These are phyloP conservation scores for Callipepla californica DNA, from an alignment of 2,113 vertebrate species.

Conservation along the genomic window DNA sequence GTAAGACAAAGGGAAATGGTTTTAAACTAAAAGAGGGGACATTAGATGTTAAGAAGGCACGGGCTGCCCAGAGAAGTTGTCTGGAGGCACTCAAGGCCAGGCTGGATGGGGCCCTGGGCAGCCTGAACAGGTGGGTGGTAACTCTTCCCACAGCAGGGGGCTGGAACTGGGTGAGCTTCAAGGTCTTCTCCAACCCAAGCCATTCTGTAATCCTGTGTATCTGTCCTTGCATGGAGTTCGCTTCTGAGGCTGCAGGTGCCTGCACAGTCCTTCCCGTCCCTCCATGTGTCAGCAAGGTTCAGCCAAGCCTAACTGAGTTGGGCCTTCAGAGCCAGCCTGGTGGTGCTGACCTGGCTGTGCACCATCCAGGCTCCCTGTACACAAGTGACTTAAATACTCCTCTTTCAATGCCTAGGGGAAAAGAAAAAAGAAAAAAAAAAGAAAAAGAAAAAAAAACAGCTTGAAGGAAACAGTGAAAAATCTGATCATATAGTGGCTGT, in stretches of 20 bases:
- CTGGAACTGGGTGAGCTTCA: too few species aligned
- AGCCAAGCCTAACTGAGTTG: background rate
- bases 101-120: too few species aligned
- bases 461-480: background rate
- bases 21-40: too few species aligned
- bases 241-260: rapidly evolving
- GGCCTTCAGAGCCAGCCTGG: background rate
- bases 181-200: too few species aligned
- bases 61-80: too few species aligned
- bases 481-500: background rate
- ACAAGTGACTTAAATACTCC: background rate
- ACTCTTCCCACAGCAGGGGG: too few species aligned
- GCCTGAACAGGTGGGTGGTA: too few species aligned
- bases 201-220: background rate
- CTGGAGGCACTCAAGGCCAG: too few species aligned
- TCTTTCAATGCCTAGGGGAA: background rate
- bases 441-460: background rate
- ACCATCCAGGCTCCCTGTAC: background rate
- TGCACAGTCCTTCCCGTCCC: background rate
- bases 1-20: too few species aligned
- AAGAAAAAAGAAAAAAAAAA: background rate
- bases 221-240: background rate
- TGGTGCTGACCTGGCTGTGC: rapidly evolving
- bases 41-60: too few species aligned
- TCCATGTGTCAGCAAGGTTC: background rate